Conservation (phyloP, 2,888 invertebrate genomes). For the Callosobruchus maculatus region DNA sequence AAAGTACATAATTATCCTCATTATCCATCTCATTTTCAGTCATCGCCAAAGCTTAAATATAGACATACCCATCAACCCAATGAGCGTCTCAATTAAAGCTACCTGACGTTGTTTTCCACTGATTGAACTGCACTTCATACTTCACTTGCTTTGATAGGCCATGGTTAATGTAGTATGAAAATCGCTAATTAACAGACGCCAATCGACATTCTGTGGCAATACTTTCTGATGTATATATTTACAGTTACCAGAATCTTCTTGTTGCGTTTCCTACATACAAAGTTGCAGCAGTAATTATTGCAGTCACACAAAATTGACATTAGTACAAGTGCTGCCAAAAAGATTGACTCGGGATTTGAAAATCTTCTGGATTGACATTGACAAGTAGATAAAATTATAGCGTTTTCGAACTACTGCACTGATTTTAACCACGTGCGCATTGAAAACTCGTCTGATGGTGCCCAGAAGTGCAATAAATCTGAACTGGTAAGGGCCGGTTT, state of each 20-base stretch:
- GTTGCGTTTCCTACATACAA: background rate
- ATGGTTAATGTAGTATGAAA: background rate
- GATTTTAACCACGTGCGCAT: too few species aligned
- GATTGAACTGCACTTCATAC: background rate
- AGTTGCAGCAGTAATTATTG: too few species aligned
- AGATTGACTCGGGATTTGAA: too few species aligned
- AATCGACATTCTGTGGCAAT: background rate
- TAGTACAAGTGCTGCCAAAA: too few species aligned
- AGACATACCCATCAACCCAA: background rate
- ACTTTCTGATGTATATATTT: background rate
- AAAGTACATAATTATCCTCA: background rate
- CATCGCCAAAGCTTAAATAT: background rate
- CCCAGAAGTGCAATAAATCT: too few species aligned
- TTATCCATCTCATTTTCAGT: background rate
- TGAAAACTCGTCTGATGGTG: too few species aligned
- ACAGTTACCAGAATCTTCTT: background rate
- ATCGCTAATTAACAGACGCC: background rate
- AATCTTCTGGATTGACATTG: too few species aligned
- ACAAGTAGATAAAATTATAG: too few species aligned
- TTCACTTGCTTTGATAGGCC: background rate
- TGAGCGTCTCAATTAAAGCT: background rate
- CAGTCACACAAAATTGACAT: too few species aligned
- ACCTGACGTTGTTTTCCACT: background rate
- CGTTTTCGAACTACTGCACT: too few species aligned
- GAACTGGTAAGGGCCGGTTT: too few species aligned